phyloP scores from a whole-genome alignment of 2,113 vertebrate species.

The Mustelus asterias region DNA sequence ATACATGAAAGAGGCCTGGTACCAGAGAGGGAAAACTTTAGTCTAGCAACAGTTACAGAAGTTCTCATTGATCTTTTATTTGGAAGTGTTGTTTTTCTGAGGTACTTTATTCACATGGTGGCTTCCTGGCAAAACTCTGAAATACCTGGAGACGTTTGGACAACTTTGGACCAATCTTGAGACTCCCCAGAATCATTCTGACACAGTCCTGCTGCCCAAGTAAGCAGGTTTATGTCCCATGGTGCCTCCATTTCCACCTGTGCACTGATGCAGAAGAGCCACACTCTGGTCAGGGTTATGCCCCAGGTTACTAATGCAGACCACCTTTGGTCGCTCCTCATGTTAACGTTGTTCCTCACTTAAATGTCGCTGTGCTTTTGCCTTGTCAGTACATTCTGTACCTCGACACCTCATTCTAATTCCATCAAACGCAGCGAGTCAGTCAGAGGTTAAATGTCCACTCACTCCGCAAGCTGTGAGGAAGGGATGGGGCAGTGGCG shows the following conservation, averaged over 20 bases:
- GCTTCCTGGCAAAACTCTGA: neutral
- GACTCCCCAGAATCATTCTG: neutral
- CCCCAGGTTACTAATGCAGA: neutral
- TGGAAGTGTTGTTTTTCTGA: neutral
- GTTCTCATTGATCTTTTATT: neutral
- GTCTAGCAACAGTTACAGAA: neutral
- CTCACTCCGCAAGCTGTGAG: neutral
- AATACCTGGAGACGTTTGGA: neutral
- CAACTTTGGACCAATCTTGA: neutral
- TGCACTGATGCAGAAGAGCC: neutral
- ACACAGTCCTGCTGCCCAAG: neutral
- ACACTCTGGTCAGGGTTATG: neutral
- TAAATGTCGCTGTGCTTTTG: neutral
- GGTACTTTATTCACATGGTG: neutral
- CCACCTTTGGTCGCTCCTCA: neutral
- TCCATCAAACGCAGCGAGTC: neutral
- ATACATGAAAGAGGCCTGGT: neutral
- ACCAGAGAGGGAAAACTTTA: neutral
- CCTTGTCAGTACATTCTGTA: neutral
- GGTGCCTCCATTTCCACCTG: neutral
- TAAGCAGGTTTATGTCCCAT: neutral
- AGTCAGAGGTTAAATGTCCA: neutral
- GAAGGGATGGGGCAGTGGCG: neutral
- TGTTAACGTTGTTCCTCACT: neutral
- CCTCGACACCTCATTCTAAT: neutral